Evolutionary conservation across 2,888 invertebrate species (phyloP), one percentile per base, ranked within the genome.

Genomic region (Campaea margaritaria): DNA sequence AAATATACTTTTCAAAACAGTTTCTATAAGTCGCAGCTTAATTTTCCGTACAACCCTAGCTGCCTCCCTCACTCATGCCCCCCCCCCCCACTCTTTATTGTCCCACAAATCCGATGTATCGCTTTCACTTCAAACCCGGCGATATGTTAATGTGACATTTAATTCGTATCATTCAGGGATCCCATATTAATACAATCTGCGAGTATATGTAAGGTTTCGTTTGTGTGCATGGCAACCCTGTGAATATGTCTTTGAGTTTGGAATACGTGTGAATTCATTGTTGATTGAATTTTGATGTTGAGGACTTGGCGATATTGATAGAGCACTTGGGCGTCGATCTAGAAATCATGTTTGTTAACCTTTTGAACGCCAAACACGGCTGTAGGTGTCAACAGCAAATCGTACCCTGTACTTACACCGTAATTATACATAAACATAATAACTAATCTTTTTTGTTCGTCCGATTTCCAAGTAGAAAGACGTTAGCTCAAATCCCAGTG

Each of bases 91-190:
- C 75, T 77, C 72, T 74, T 78, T 81, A 87, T 87, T 89, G 89
- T 89, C 79, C 76, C 81, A 79, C 83, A 90, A 89, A 91, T 90
- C 89, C 89, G 81, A 87, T 86, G 85, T 91, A 89, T 89, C 88
- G 87, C 83, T 86, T 87, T 86, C 87, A 84, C 85, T 87, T 79
- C 79, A 83, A 87, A 86, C 85, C 85, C 85, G 74, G 72, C 85
- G 86, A 82, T 87, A 88, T 89, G 88, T 80, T 90, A 90, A 91
- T 90, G 84, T 88, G 84, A 86, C 88, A 84, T 89, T 89, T 89
- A 91, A 91, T 90, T 90, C 85, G 74, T 83, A 82, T 83, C 76
- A 81, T 81, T 73, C 72, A 71, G 76, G 74, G 79, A 74, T 75
- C 74, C 78, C 73, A 76, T 83, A 83, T 81, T 85, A 82, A 77